Evolutionary conservation across 2,888 invertebrate genomes (phyloP), one percentile per base, ranked within the genome.

Genomic region (Celastrina argiolus): DNA sequence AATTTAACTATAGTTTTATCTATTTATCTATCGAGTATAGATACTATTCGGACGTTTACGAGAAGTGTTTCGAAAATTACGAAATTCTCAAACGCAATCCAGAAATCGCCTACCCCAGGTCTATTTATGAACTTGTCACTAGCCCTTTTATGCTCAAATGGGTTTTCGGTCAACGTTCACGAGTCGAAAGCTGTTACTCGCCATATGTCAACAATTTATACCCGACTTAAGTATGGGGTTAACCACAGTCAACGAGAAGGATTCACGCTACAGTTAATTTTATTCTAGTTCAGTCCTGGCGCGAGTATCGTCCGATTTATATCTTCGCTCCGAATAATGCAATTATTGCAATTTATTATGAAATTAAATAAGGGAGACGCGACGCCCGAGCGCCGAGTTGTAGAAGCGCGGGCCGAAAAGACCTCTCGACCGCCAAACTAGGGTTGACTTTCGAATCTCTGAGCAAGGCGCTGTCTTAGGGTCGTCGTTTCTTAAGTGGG

Each of bases 311-410:
- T 78, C 80, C 84, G 86, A 88, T 88, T 88, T 87, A 88, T 85
- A 80, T 78, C 77, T 76, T 74, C 77, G 77, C 74, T 80, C 76
- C 78, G 76, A 76, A 82, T 87, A 87, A 89, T 86, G 89, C 84
- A 90, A 89, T 89, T 87, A 90, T 87, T 85, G 84, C 88, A 88
- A 90, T 90, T 90, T 89, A 90, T 87, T 85, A 85, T 84, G 82
- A 90, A 88, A 88, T 90, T 89, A 89, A 87, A 88, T 88, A 87
- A 87, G 82, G 83, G 81, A 82, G 84, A 81, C 82, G 80, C 82
- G 79, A 78, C 81, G 77, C 77, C 80, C 82, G 70, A 69, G 69
- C 72, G 76, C 79, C 73, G 82, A 85, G 88, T 73, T 71, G 71
- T 69, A 66, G 72, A 63, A 51, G 61, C 72, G 72, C 72, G 74